Evolutionary conservation across 2,113 vertebrate genomes (phyloP), one percentile per base, ranked within the genome.

Genomic region (Passer montanus): DNA sequence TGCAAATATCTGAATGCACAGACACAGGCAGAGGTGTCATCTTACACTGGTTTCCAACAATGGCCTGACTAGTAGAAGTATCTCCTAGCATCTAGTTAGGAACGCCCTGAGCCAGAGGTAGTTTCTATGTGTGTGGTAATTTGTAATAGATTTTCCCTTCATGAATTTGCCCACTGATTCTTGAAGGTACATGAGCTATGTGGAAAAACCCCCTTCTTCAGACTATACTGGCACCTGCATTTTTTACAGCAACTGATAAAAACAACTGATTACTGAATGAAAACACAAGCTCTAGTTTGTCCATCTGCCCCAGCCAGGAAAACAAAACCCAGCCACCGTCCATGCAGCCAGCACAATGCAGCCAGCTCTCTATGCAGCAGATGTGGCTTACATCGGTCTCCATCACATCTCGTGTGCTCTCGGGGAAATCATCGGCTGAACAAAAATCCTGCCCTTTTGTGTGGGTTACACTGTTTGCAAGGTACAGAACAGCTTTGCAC

Each of bases 291-390:
- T 11, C 16, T 10, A 7, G 13, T 4, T 16, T 7, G 62, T 11
- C 20, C 33, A 15, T 26, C 33, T 33, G 55, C 16, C 28, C 4
- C 6, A 41, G 44, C 18, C 17, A 46, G 26, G 7, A 35, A 64
- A 23, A 49, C 8, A 35, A 64, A 23, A 49, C 8, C 1, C 17
- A 20, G 4, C 10, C 7, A 4, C 10, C 33, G 4, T 7, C 7
- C 7, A 1, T 1, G 4, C 12, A 11, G 13, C 2, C 2, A 30
- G 15, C 1, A 1, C 5, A 28, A 3, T 0, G 6, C 21, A 79
- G 66, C 5, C 14, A 5, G 18, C 13, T 55, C 9, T 4, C 2
- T 0, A 7, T 0, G 1, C 41, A 21, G 16, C 27, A 20, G 17
- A 3, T 0, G 9, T 1, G 31, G 27, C 3, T 22, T 43, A 17